Evolutionary conservation across 2,888 invertebrate genomes (phyloP), one percentile per base, ranked within the genome.

Genomic region (Meiosimyza decipiens): DNA sequence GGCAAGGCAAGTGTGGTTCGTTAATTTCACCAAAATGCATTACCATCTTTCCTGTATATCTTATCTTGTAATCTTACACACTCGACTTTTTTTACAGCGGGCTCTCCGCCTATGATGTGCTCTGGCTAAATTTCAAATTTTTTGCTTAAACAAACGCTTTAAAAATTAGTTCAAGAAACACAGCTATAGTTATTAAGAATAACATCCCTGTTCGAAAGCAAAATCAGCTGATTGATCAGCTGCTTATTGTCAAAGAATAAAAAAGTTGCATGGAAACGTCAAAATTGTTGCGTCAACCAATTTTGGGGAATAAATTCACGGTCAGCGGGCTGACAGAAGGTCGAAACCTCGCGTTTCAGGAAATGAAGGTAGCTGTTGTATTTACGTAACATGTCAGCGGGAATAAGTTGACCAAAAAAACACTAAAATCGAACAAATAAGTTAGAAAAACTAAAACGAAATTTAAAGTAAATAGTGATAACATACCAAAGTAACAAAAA

Each of bases 381-480:
- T 76, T 77, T 76, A 77, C 74, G 74, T 77, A 77, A 77, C 68
- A 51, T 76, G 74, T 28, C 73, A 59, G 55, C 71, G 55, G 62
- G 67, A 72, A 73, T 62, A 28, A 76, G 74, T 67, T 74, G 71
- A 75, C 69, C 54, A 22, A 60, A 60, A n/a, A 28, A 28, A 11
- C 15, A 22, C 15, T 11, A 18, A 18, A 55, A 55, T 18, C 22
- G 40, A 9, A 40, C 40, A 40, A 7, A 28, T 9, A 59, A 59
- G 28, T 18, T 59, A 18, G 18, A 51, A 16, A 55, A 55, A 55
- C 40, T 16, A 62, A 40, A 62, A 33, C n/a, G 33, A 62, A 7
- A 62, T 47, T 47, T 40, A 13, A n/a, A 40, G 62, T 47, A 47
- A 16, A 47, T 5, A 12, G 16, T 40, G 11, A 47, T 11, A 47